Evolutionary conservation across 2,797 vertebrate genomes (phyloP), one percentile per base, ranked within the genome.

Genomic region (Ibycter americanus): DNA sequence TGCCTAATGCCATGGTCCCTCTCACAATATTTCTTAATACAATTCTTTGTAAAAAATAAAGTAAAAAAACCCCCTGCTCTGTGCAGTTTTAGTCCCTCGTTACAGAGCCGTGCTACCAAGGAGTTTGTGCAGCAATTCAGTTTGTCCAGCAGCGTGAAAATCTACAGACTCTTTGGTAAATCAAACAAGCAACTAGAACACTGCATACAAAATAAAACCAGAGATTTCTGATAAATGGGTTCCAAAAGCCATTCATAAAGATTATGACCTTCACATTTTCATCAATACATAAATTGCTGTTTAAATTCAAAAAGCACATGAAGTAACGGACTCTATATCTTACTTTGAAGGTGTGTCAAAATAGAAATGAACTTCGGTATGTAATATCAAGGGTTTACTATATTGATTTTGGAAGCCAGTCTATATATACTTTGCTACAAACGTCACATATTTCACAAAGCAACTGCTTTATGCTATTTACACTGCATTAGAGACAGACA

Each of bases 381-480:
- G 94, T 63, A 80, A 49, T 51, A 90, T 27, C 77, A 76, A 72
- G 88, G 89, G 56, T 65, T 93, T 87, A 54, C 47, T 67, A 6
- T 42, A 97, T 93, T 81, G 95, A 95, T 97, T 96, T 93, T 92
- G 93, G 96, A 96, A 80, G 71, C 67, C 80, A 85, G 17, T 67
- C 51, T 54, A 4, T 31, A 72, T 80, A 67, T n/a, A 36, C 54
- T 76, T 91, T 77, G 91, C 67, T 73, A 52, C 83, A 81, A 83
- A 84, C 13, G 3, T 89, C 87, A 86, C 67, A 40, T 87, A 89
- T 90, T 96, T 96, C 93, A 95, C 91, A 67, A 61, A 92, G 91
- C 49, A 59, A 87, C 77, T 85, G 74, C 31, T 89, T 70, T 80
- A 73, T 68, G 73, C 68, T 89, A 9, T 94, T 97, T 88, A 67